Percentiles rank a stretch among this genome's conserved stretches.
Evolutionary conservation across 2,797 vertebrate species (phyloP).

Genomic region (Rhabdophis nuchalis): DNA sequence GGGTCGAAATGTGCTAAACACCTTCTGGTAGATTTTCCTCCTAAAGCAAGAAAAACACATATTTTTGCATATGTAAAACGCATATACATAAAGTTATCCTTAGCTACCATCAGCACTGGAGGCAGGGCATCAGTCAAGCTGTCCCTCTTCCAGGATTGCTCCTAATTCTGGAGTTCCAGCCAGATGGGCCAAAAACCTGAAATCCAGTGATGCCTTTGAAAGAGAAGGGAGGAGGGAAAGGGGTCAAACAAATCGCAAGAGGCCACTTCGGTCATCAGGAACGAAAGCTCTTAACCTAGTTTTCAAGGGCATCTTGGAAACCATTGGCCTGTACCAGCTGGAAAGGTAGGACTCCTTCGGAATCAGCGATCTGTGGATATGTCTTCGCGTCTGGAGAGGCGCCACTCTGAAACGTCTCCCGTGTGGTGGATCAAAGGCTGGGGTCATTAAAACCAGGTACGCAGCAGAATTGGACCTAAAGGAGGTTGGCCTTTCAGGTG

Average conservation of each 20-base stretch:
- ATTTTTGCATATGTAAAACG: constrained; percentile 21
- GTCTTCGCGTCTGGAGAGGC: constrained; percentile 62
- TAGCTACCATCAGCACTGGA: background rate
- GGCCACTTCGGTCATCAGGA: constrained; percentile 15
- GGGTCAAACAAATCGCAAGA: constrained; percentile 8
- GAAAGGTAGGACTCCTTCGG: background rate
- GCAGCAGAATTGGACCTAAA: background rate
- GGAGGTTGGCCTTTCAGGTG: background rate
- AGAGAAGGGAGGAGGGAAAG: background rate
- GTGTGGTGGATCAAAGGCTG: constrained; percentile 61
- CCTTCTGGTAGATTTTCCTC: background rate
- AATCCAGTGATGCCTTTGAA: constrained; percentile 2
- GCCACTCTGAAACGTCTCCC: constrained; percentile 54
- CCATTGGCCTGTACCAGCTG: no score
- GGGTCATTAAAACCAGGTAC: constrained; percentile 25
- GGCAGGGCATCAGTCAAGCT: constrained; percentile 1
- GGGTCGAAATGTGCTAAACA: constrained; percentile 21
- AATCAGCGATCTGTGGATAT: constrained; percentile 37
- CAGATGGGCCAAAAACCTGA: constrained; percentile 6
- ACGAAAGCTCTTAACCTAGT: constrained; percentile 43
- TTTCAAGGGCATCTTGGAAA: constrained; percentile 41
- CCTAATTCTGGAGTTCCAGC: background rate
- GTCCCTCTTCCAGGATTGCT: background rate
- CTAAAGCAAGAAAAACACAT: constrained; percentile 11
- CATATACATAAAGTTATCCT: background rate